A percentile compares a stretch with the other conserved stretches of the same genome.
Evolutionary conservation across 2,888 invertebrate genomes (phyloP).

Genomic region (Rhimphoctona megacephalus): DNA sequence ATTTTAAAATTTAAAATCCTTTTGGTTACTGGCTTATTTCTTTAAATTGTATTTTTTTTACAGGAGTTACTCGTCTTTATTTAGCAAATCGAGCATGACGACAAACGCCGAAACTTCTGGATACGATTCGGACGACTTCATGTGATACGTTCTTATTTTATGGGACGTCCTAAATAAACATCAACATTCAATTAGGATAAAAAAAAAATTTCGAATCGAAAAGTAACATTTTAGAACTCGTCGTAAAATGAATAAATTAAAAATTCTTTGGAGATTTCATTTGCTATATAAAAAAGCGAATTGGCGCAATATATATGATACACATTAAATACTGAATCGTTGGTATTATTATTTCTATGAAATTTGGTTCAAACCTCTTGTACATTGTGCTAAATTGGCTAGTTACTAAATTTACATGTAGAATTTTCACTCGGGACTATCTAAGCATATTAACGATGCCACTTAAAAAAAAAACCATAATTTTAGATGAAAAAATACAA

Average conservation of each 20-base stretch:
- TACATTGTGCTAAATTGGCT: too few relatives aligned
- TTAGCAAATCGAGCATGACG: slow-evolving; percentile 94
- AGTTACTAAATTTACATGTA: not conserved
- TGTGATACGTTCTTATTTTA: too few relatives aligned
- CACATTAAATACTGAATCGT: not conserved
- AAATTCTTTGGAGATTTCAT: slow-evolving; percentile 1
- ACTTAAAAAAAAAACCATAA: not conserved
- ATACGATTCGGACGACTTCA: slow-evolving; percentile 98
- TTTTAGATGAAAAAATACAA: not conserved
- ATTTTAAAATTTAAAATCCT: not conserved
- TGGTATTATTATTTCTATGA: not conserved
- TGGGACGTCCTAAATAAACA: too few relatives aligned
- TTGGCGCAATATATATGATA: not conserved
- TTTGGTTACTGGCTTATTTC: not conserved
- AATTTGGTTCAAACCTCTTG: not conserved
- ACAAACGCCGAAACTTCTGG: slow-evolving; percentile 91
- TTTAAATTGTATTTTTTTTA: slow-evolving; percentile 67
- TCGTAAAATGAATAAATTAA: not conserved
- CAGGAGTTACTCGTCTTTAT: slow-evolving; percentile 92
- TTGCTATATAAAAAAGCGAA: not conserved
- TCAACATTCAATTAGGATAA: not conserved
- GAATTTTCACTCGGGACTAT: not conserved
- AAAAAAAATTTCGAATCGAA: not conserved
- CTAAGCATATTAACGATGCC: not conserved
- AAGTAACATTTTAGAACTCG: not conserved